phyloP scores from a whole-genome alignment of 2,888 invertebrate genomes.

The Zygogramma bicolorata region DNA sequence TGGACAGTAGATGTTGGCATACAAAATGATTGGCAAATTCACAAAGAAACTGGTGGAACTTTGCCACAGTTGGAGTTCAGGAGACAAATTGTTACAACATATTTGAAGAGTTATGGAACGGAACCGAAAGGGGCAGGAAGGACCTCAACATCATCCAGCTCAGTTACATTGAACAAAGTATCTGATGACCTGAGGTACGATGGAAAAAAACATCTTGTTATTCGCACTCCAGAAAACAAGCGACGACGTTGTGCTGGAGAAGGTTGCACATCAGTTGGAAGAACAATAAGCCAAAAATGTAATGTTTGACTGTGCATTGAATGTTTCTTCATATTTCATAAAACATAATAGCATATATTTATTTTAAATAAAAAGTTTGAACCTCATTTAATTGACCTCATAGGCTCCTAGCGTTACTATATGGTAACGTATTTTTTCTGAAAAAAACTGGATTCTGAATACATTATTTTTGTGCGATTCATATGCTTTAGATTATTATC shows the following conservation, averaged over 20 bases:
- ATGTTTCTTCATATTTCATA: conserved; percentile 11
- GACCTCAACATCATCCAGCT: conserved; percentile 10
- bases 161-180: conserved; percentile 21
- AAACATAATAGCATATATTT: neutral
- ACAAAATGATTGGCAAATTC: no score
- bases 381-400: neutral
- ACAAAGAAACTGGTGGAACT: neutral
- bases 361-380: neutral
- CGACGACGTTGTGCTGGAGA: conserved; percentile 35
- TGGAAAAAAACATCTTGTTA: conserved; percentile 26
- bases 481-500: no score
- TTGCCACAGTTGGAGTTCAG: conserved; percentile 26
- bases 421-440: no score
- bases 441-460: no score
- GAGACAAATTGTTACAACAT: conserved; percentile 27
- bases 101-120: no score
- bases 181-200: conserved; percentile 36
- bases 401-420: neutral
- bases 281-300: conserved; percentile 22
- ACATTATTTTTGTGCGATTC: no score
- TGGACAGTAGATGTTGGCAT: neutral
- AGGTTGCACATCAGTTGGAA: neutral
- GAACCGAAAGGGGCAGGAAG: conserved; percentile 24
- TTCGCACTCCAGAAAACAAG: conserved; percentile 26
- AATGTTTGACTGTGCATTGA: conserved; percentile 11